Evolutionary conservation across 92 coral and sea anemone genomes (phyloP).

Genomic region (Desmophyllum pertusum): DNA sequence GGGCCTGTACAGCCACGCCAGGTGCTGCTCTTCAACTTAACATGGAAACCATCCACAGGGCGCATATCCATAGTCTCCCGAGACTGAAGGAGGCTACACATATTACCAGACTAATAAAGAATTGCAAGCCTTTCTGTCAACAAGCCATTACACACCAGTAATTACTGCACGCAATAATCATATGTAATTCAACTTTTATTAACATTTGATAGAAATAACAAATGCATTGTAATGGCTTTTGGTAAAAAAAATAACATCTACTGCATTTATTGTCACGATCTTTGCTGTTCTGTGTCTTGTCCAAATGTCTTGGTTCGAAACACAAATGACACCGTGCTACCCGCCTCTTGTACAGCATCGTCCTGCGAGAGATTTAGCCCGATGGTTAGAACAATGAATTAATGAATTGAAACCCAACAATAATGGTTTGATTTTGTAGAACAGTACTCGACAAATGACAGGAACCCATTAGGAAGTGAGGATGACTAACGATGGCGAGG

Average conservation of each 20-base stretch:
- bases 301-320: constrained; percentile 72
- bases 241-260: background rate
- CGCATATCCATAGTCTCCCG: no score
- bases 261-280: background rate
- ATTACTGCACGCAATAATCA: background rate
- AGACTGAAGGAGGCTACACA: no score
- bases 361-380: constrained; percentile 54
- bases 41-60: no score
- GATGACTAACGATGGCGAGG: no score
- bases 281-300: constrained; percentile 15
- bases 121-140: background rate
- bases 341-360: constrained; percentile 60
- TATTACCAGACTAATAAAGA: no score
- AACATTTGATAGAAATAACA: background rate
- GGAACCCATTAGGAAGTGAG: no score
- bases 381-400: no score
- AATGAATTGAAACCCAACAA: background rate
- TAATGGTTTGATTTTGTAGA: no score
- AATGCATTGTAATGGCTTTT: background rate
- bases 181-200: background rate
- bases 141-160: background rate
- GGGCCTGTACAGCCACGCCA: no score
- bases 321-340: constrained; percentile 68
- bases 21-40: no score
- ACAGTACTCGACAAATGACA: no score